Conservation (phyloP, 2,113 vertebrate genomes). For the Periophthalmodon schlosseri region DNA sequence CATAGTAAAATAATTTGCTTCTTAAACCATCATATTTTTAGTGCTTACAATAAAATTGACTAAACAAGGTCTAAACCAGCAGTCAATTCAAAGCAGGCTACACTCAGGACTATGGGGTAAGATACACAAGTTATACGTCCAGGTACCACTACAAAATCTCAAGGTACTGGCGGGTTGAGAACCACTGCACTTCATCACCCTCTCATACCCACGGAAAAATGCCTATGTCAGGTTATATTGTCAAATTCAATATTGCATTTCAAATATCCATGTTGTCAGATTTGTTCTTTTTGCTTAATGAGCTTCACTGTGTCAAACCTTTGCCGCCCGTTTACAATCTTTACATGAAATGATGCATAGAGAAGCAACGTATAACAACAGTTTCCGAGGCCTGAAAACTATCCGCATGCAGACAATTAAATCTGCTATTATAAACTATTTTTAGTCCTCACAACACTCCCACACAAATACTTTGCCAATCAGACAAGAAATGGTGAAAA, state of each 20-base stretch:
- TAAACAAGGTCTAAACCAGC: no score
- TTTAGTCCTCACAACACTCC: constrained; percentile 5
- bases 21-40: no score
- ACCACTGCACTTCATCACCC: not conserved
- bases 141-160: not conserved
- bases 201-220: not conserved
- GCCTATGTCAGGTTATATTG: not conserved
- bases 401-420: not conserved
- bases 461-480: constrained; percentile 3
- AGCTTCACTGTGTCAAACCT: not conserved
- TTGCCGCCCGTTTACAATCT: not conserved
- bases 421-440: constrained; percentile 3
- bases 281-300: not conserved
- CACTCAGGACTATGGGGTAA: no score
- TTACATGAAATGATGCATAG: not conserved
- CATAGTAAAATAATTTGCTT: no score
- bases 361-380: not conserved
- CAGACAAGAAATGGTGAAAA: constrained; percentile 1
- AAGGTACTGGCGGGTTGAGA: not conserved
- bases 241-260: constrained; percentile 1
- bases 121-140: no score
- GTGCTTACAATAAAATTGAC: no score
- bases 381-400: constrained; percentile 5
- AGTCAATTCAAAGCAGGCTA: no score
- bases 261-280: not conserved